A percentile compares a stretch with the other conserved stretches of the same genome.
Conservation (phyloP, 2,113 vertebrate species). For the Ginglymostoma cirratum region DNA sequence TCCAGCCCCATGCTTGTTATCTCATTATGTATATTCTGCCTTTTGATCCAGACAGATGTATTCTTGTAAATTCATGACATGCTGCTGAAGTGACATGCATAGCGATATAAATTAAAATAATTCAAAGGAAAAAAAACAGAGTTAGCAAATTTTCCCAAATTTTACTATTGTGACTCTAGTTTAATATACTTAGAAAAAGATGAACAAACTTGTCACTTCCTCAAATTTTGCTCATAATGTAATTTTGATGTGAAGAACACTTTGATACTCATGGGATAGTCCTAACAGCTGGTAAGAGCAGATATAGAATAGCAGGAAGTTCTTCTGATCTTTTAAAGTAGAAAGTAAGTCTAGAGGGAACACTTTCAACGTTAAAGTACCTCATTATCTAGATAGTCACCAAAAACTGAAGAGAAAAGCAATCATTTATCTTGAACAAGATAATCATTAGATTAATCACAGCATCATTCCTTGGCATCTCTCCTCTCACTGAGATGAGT, state of each 20-base stretch:
- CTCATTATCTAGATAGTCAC: not conserved
- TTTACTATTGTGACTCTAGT: not conserved
- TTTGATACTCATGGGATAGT: not conserved
- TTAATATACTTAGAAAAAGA: constrained; percentile 5
- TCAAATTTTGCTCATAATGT: not conserved
- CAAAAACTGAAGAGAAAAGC: not conserved
- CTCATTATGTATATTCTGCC: not conserved
- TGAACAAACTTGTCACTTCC: not conserved
- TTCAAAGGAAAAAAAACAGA: not conserved
- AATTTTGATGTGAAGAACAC: constrained; percentile 1
- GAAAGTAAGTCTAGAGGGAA: not conserved
- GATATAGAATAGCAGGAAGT: not conserved
- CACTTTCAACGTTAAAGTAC: not conserved
- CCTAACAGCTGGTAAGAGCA: constrained; percentile 21
- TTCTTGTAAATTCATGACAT: not conserved
- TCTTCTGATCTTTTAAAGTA: not conserved
- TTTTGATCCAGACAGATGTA: not conserved
- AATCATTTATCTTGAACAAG: not conserved
- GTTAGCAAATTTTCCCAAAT: not conserved
- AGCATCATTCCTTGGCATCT: not conserved
- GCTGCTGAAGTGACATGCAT: not conserved
- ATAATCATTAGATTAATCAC: constrained; percentile 20
- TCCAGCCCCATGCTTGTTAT: too few species aligned
- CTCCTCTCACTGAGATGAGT: not conserved
- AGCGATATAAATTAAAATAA: not conserved